Evolutionary conservation across 2,113 vertebrate genomes (phyloP).

Genomic region (Sigmodon hispidus): DNA sequence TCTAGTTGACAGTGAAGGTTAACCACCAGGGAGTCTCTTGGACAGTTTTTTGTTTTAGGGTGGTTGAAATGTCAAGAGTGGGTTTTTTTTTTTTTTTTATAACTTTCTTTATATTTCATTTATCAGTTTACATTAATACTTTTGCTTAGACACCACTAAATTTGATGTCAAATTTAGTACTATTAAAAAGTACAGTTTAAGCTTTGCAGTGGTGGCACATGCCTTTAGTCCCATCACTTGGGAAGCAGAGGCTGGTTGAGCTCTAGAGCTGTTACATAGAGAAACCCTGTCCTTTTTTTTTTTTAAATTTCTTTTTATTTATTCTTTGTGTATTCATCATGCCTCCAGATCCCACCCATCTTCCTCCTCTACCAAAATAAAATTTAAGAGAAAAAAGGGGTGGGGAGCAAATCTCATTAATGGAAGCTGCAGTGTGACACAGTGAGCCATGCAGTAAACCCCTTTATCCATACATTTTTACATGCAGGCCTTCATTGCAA

Average conservation of each 20-base stretch:
- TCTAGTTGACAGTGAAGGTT: background rate
- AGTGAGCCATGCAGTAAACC: too few species aligned
- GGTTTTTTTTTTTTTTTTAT: background rate
- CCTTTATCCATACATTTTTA: too few species aligned
- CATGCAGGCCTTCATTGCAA: too few species aligned
- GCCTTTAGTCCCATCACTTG: background rate
- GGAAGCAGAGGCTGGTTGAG: background rate
- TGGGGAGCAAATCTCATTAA: too few species aligned
- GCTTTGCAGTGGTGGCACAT: background rate
- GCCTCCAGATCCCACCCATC: too few species aligned
- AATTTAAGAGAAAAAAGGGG: too few species aligned
- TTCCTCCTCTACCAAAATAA: too few species aligned
- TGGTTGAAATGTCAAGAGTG: background rate
- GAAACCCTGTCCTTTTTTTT: background rate
- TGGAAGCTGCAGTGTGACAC: too few species aligned
- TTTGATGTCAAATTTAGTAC: constrained; percentile 44
- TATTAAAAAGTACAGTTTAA: background rate
- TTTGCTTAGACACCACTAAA: background rate
- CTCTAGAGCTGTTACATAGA: background rate
- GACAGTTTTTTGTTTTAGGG: constrained; percentile 12
- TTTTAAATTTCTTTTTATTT: too few species aligned
- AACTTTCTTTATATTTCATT: background rate
- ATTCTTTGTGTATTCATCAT: too few species aligned
- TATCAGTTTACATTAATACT: constrained; percentile 21
- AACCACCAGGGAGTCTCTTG: background rate